Percentiles rank a stretch among this genome's conserved stretches.
These are phyloP conservation scores for Xiphophorus hellerii DNA, from an alignment of 2,113 vertebrate genomes.

Conservation along the genomic window DNA sequence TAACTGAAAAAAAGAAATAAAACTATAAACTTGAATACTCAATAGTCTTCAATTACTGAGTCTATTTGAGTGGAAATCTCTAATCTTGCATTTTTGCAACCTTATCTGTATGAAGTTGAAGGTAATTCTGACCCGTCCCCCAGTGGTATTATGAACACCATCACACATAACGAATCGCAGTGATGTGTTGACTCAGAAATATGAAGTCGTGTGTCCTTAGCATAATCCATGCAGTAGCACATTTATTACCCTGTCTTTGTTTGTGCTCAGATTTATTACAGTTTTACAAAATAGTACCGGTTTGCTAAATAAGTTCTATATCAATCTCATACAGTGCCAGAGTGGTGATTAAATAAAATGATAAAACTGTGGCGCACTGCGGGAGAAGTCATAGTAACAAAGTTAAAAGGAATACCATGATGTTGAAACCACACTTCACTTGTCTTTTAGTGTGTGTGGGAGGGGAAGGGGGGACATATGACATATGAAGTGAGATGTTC, in stretches of 20 bases:
- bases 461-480: too few species aligned
- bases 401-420: background rate
- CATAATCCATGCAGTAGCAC: background rate
- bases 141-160: background rate
- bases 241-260: background rate
- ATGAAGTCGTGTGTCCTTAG: background rate
- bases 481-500: conserved; percentile 9
- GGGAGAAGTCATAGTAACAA: background rate
- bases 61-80: background rate
- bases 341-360: background rate
- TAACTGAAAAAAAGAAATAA: too few species aligned
- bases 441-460: background rate
- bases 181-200: background rate
- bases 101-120: background rate
- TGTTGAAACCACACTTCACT: background rate
- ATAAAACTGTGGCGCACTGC: background rate
- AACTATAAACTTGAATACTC: too few species aligned
- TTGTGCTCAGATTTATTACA: background rate
- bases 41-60: too few species aligned
- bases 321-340: background rate
- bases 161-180: background rate
- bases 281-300: background rate
- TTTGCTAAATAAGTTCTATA: background rate
- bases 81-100: background rate
- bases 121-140: background rate